Percentiles rank a stretch among this genome's conserved stretches.
Conservation (phyloP, 2,888 invertebrate species). For the Charanyca ferruginea region DNA sequence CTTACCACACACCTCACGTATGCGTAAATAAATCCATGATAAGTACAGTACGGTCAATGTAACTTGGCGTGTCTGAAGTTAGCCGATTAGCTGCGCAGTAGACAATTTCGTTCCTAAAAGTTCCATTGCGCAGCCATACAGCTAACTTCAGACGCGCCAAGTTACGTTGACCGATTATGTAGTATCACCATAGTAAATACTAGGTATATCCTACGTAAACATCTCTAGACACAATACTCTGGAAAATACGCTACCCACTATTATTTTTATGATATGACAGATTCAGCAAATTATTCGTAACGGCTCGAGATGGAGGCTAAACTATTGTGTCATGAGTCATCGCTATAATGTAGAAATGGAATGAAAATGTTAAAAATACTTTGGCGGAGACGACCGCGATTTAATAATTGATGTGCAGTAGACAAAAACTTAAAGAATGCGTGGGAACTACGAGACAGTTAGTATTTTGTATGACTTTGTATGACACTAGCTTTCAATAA, state of each 20-base stretch:
- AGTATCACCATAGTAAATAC: constrained; percentile 8
- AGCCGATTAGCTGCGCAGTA: no score
- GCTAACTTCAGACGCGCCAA: no score
- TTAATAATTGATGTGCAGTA: no score
- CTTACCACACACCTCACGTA: no score
- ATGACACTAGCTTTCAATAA: no score
- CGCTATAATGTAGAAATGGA: neutral
- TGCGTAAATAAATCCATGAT: no score
- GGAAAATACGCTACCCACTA: constrained; percentile 10
- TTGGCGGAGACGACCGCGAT: neutral
- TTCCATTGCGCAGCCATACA: no score
- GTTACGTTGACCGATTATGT: no score
- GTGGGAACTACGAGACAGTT: neutral
- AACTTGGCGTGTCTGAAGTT: no score
- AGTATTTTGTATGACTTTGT: neutral
- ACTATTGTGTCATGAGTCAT: neutral
- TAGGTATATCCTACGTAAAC: neutral
- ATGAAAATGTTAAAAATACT: neutral
- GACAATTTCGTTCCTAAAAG: no score
- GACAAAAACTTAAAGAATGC: neutral
- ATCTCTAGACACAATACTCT: no score
- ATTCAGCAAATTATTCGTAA: neutral
- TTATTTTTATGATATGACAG: constrained; percentile 14
- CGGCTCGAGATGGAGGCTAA: neutral
- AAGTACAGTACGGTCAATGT: no score